These are phyloP conservation scores for Cynoglossus semilaevis DNA, from an alignment of 2,113 vertebrate species.

Conservation along the genomic window DNA sequence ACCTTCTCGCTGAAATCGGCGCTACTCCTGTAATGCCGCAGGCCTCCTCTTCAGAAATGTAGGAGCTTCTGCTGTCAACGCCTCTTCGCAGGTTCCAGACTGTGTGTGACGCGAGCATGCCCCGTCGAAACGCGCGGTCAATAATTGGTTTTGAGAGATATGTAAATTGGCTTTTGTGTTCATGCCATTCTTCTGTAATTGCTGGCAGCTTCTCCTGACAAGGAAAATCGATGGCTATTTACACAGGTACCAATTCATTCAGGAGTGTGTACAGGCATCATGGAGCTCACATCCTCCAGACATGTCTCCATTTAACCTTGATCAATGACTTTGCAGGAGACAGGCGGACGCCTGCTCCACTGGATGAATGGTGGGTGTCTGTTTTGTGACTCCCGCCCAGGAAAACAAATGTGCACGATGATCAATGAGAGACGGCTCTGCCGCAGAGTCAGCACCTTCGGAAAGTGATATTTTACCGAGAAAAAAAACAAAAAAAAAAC, in stretches of 20 bases:
- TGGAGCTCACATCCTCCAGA: constrained; percentile 27
- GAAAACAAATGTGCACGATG: constrained; percentile 14
- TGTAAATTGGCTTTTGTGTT: constrained; percentile 27
- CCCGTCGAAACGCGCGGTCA: constrained; percentile 18
- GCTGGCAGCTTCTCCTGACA: constrained; percentile 34
- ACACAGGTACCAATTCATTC: constrained; percentile 35
- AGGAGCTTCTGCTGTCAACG: neutral
- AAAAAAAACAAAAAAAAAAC: no score
- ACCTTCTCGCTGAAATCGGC: no score
- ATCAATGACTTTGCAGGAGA: constrained; percentile 50
- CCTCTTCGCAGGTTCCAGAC: constrained; percentile 1
- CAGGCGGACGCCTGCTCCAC: constrained; percentile 11
- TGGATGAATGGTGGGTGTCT: constrained; percentile 14
- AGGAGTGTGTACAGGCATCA: constrained; percentile 14
- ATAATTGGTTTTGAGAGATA: constrained; percentile 33
- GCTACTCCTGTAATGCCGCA: no score
- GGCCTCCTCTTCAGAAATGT: no score
- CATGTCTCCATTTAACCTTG: constrained; percentile 28
- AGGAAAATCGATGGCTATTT: constrained; percentile 49
- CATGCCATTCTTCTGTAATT: constrained; percentile 21
- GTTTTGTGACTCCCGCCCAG: neutral
- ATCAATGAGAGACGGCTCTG: constrained; percentile 15
- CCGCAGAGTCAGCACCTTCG: constrained; percentile 5
- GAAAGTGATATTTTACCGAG: neutral
- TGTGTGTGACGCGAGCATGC: neutral